Percentiles rank a stretch among this genome's conserved stretches.
Conservation (phyloP, 23 tunicate species). For the Corella eumyota region DNA sequence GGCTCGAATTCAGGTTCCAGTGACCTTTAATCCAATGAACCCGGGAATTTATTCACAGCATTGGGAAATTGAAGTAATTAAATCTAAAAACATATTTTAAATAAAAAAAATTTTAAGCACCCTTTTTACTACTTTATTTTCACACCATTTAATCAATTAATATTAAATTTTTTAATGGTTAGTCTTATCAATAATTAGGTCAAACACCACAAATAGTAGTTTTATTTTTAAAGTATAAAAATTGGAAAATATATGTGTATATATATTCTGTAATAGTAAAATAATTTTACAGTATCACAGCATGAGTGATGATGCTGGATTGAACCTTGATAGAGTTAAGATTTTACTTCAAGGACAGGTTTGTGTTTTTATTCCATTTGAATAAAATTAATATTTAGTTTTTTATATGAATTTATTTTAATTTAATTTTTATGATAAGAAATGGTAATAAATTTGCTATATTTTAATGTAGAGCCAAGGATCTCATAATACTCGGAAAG, state of each 20-base stretch:
- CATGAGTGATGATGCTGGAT: conserved; percentile 40
- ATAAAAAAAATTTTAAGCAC: neutral
- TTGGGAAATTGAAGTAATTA: conserved; percentile 73
- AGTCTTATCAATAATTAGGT: neutral
- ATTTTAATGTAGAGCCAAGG: too few species aligned
- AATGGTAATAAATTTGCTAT: too few species aligned
- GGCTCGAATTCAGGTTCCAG: conserved; percentile 54
- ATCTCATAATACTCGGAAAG: too few species aligned
- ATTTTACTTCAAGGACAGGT: conserved; percentile 60
- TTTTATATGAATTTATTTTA: too few species aligned
- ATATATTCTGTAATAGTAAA: too few species aligned
- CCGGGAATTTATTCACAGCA: conserved; percentile 58
- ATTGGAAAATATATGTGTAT: too few species aligned
- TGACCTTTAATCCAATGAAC: conserved; percentile 72
- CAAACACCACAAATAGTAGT: neutral
- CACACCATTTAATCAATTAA: neutral
- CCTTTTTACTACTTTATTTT: neutral
- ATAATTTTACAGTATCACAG: conserved; percentile 51
- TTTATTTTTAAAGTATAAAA: too few species aligned
- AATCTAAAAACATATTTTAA: neutral
- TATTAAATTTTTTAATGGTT: neutral
- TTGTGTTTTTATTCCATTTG: conserved; percentile 1
- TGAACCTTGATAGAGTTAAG: conserved; percentile 34
- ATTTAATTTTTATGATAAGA: too few species aligned
- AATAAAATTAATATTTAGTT: too few species aligned